A percentile compares a stretch with the other conserved stretches of the same genome.
phyloP scores from a whole-genome alignment of 2,888 invertebrate genomes.

The Apeira syringaria region DNA sequence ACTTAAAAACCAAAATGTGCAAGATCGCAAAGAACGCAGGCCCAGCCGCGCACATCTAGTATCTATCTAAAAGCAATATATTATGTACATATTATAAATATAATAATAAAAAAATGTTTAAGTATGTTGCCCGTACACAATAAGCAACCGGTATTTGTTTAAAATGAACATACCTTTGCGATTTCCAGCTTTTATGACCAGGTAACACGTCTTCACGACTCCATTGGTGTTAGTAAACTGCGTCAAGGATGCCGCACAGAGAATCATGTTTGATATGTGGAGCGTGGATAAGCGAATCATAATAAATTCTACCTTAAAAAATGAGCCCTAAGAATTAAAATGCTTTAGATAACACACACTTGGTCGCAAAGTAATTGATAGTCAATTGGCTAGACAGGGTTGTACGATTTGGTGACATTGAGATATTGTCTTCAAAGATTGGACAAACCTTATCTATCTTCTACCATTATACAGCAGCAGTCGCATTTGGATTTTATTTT shows the following conservation, averaged over 20 bases:
- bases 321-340: neutral
- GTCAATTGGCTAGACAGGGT: conserved; percentile 14
- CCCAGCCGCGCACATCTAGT: too few relatives aligned
- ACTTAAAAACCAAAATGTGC: too few relatives aligned
- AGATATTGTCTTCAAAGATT: too few relatives aligned
- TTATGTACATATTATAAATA: too few relatives aligned
- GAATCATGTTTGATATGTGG: neutral
- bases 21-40: too few relatives aligned
- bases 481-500: too few relatives aligned
- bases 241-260: conserved; percentile 27
- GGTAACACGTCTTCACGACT: conserved; percentile 38
- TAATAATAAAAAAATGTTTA: too few relatives aligned
- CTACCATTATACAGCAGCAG: too few relatives aligned
- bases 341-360: neutral
- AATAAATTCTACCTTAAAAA: conserved; percentile 11
- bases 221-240: conserved; percentile 44
- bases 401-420: neutral
- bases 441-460: too few relatives aligned
- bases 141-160: too few relatives aligned
- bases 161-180: conserved; percentile 14
- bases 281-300: neutral
- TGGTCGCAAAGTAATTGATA: neutral
- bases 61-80: too few relatives aligned
- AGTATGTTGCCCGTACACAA: too few relatives aligned
- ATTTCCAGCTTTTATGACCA: conserved; percentile 3